Percentiles rank a stretch among this genome's conserved stretches.
Conservation (phyloP, 1,140 invertebrate genomes). For the Drosophila subpulchrella region DNA sequence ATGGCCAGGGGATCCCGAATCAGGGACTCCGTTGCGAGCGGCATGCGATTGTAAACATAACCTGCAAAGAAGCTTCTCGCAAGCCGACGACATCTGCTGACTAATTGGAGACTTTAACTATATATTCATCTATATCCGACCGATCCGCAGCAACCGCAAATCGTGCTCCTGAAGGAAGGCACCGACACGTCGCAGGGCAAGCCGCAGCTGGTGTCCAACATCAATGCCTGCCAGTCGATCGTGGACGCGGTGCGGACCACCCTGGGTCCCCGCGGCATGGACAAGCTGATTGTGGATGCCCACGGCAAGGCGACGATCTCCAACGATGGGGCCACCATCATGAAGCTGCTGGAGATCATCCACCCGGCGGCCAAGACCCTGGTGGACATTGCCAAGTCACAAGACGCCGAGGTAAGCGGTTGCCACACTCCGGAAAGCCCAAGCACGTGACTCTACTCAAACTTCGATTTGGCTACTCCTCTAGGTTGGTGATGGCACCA, state of each 20-base stretch:
- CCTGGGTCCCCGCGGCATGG: conserved; percentile 99
- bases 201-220: conserved; percentile 98
- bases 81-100: conserved; percentile 64
- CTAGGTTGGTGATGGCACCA: conserved; percentile 99
- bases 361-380: conserved; percentile 99
- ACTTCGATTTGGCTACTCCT: conserved; percentile 37
- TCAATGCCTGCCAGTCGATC: conserved; percentile 99
- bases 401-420: conserved; percentile 96
- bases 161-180: conserved; percentile 98
- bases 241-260: conserved; percentile 98
- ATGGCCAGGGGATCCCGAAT: not conserved
- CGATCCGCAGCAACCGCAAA: conserved; percentile 96
- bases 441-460: conserved; percentile 46
- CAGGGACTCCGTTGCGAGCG: conserved; percentile 10
- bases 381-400: conserved; percentile 99
- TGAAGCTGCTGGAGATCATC: conserved; percentile 98
- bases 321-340: conserved; percentile 99
- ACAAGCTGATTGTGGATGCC: conserved; percentile 98
- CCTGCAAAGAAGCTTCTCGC: conserved; percentile 83
- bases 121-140: not conserved
- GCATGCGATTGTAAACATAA: conserved; percentile 72
- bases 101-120: conserved; percentile 46
- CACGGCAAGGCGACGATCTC: conserved; percentile 97
- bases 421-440: not conserved
- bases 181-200: conserved; percentile 98